Evolutionary conservation across 1,140 invertebrate species (phyloP), one percentile per base, ranked within the genome.

Genomic region (Megathymus violae): DNA sequence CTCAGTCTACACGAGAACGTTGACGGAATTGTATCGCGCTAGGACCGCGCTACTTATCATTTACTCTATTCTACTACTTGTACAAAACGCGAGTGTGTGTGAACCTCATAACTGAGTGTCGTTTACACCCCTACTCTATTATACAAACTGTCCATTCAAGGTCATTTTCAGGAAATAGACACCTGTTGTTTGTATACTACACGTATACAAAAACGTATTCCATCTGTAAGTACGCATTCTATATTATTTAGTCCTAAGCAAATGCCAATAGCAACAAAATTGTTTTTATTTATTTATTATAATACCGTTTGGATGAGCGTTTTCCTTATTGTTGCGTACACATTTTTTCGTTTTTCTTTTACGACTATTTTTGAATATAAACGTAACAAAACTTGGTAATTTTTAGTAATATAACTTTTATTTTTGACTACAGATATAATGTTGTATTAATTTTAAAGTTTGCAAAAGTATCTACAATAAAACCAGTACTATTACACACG

Each of bases 1-100:
- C 67, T 86, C 80, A 89, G 85, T 89, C 71, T 82, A 67, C 77
- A 66, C 69, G 61, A 76, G 64, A 70, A 75, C 79, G 72, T 67
- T 51, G 71, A 47, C 62, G 59, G 72, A 50, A 63, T 47, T 56
- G 71, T 72, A 76, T 76, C 74, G 69, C 64, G 71, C 66, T 13
- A 64, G 61, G 52, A 52, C 51, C 58, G 64, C n/a, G n/a, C n/a
- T 60, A 48, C 40, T 61, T 46, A 40, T 54, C 47, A 67, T 66
- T 71, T 68, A 66, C 62, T 70, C 61, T 71, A 76, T 69, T 67
- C 64, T 48, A 70, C 68, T 62, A 38, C 62, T 31, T 27, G 78
- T 77, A 74, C 63, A 74, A 71, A 70, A 65, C 74, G 80, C 77
- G 82, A 76, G n/a, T n/a, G 82, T 76, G 74, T 76, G 77, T 80